Evolutionary conservation across 2,797 vertebrate genomes (phyloP).

Genomic region (Thaleichthys pacificus): DNA sequence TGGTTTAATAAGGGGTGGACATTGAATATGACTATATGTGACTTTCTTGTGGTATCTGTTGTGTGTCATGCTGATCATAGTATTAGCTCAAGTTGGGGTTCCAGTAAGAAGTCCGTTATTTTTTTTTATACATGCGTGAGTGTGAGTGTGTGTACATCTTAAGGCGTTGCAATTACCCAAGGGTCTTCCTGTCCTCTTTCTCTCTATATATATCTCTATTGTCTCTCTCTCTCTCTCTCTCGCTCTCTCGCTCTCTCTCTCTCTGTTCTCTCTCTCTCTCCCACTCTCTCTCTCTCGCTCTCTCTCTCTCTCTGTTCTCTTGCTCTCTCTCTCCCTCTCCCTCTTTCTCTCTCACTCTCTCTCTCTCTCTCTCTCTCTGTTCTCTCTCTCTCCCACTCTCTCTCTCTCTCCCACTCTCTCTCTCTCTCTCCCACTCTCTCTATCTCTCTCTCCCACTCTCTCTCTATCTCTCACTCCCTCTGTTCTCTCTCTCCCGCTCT

Average conservation of each 20-base stretch:
- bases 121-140: slow-evolving; percentile 40
- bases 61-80: no score
- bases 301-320: slow-evolving; percentile 32
- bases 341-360: slow-evolving; percentile 1
- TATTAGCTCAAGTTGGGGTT: no score
- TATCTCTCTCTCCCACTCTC: slow-evolving; percentile 44
- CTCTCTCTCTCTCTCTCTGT: slow-evolving; percentile 43
- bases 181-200: slow-evolving; percentile 60
- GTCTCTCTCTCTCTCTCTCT: slow-evolving; percentile 9
- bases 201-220: slow-evolving; percentile 48
- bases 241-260: not conserved
- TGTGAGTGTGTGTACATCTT: not conserved
- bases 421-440: slow-evolving; percentile 21
- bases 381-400: slow-evolving; percentile 43
- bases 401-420: slow-evolving; percentile 9
- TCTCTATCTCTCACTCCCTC: not conserved
- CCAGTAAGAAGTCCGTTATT: no score
- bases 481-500: not conserved
- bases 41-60: no score
- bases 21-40: no score
- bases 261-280: slow-evolving; percentile 40
- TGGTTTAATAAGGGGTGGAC: no score
- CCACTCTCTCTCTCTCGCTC: slow-evolving; percentile 4
- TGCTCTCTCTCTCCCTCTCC: slow-evolving; percentile 30
- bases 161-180: no score